Base-by-base conservation (phyloP, 2,797 vertebrate species). In the Masticophis lateralis region DNA sequence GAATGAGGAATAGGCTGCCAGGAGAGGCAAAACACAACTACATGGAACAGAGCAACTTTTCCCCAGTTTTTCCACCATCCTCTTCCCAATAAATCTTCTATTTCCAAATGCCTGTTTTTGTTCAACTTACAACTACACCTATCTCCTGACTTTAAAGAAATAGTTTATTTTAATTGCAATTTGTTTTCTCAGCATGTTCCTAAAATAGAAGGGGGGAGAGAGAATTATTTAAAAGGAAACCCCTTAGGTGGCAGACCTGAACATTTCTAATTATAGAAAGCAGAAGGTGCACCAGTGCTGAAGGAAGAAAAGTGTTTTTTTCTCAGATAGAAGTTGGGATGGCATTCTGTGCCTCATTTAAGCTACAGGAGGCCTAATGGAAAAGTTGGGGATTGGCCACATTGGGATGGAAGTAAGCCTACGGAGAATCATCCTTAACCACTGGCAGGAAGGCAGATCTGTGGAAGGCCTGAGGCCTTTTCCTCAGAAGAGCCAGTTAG, bases 91-190 rank as follows among this genome's bases (percentile, higher is more conserved):
- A 91, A 88, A 74, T 20, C 61, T 61, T 27, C 56, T 22, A 22
- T 86, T 83, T 69, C 87, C 66, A 91, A 83, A 86, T 56, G 25
- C 14, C 91, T 88, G 92, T 87, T 86, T 43, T 83, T n/a, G 74
- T 47, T 93, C 92, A 1, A 47, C 74, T 22, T 95, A 89, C 95
- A 97, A 74, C 32, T 74, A 74, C 14, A 74, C 95, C 95, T 95
- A 96, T 96, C 94, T 94, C 95, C 92, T 94, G 90, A 89, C 93
- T 94, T 97, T 97, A 97, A 96, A 97, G 43, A 94, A 95, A 96
- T 92, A 37, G 94, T 96, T 97, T 97, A 97, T 97, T 98, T 97
- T 98, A 97, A 97, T 96, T 94, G 91, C 96, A 95, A 95, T 95
- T 96, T 97, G 95, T 96, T 96, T 97, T 97, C 93, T 93, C 88